A percentile compares a stretch with the other conserved stretches of the same genome.
Conservation (phyloP, 2,113 vertebrate genomes). For the Rhineura floridana region DNA sequence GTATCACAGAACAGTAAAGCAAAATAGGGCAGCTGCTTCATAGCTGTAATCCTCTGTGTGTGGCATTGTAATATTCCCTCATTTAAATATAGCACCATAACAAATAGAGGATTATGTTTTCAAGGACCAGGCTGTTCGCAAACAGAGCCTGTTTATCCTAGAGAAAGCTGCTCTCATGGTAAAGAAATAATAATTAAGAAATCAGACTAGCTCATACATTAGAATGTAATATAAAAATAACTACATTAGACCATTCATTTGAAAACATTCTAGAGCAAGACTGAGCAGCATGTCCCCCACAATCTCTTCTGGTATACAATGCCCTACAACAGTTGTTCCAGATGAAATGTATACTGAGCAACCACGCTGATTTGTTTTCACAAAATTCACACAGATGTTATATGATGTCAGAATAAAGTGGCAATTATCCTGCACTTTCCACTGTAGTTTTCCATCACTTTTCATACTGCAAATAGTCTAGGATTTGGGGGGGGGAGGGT, state of each 20-base stretch:
- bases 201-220: not conserved
- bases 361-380: too few species aligned
- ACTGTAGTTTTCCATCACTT: too few species aligned
- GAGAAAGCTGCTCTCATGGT: not conserved
- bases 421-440: too few species aligned
- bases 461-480: too few species aligned
- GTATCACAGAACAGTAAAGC: not conserved
- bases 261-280: not conserved
- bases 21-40: not conserved
- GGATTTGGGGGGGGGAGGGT: too few species aligned
- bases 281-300: not conserved
- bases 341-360: too few species aligned
- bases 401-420: too few species aligned
- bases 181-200: not conserved
- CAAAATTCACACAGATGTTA: too few species aligned
- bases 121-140: not conserved
- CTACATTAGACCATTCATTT: not conserved
- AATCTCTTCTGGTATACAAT: not conserved
- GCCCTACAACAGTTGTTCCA: not conserved
- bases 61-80: not conserved
- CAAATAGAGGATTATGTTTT: constrained; percentile 6
- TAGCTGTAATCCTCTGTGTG: not conserved
- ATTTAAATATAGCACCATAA: constrained; percentile 2
- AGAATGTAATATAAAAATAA: not conserved
- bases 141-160: constrained; percentile 18